phyloP scores from a whole-genome alignment of 2,888 invertebrate species.

The Trachelus troglodyta region DNA sequence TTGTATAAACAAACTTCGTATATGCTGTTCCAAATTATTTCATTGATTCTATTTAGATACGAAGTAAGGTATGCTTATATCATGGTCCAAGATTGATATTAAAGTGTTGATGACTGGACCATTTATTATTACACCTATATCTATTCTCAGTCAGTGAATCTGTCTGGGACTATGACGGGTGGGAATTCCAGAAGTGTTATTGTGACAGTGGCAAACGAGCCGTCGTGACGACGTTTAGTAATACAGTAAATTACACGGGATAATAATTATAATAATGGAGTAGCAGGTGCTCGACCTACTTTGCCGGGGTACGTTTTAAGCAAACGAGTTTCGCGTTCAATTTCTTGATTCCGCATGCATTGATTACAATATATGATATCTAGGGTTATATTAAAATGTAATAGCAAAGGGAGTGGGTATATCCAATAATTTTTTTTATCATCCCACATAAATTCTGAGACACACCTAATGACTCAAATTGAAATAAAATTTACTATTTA shows the following conservation, averaged over 20 bases:
- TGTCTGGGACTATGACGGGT: not conserved
- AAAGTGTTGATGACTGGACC: not conserved
- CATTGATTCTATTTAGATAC: not conserved
- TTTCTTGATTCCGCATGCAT: conserved; percentile 44
- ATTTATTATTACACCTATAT: not conserved
- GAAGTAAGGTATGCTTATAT: not conserved
- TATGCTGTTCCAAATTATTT: not conserved
- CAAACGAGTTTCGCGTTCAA: conserved; percentile 55
- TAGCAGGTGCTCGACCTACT: conserved; percentile 52
- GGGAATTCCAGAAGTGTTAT: not conserved
- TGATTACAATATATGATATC: conserved; percentile 32
- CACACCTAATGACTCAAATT: not conserved
- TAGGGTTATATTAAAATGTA: conserved; percentile 31
- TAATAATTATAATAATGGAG: conserved; percentile 63
- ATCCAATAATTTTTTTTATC: not conserved
- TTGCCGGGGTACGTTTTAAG: conserved; percentile 47
- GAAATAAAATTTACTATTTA: not conserved
- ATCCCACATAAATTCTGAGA: not conserved
- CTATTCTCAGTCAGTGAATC: not conserved
- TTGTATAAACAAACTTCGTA: not conserved
- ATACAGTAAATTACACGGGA: conserved; percentile 50
- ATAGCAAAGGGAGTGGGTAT: not conserved
- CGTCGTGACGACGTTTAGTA: conserved; percentile 1
- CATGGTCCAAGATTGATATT: not conserved
- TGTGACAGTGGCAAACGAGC: not conserved